Conservation (phyloP, 2,113 vertebrate genomes). For the Gambusia holbrooki region DNA sequence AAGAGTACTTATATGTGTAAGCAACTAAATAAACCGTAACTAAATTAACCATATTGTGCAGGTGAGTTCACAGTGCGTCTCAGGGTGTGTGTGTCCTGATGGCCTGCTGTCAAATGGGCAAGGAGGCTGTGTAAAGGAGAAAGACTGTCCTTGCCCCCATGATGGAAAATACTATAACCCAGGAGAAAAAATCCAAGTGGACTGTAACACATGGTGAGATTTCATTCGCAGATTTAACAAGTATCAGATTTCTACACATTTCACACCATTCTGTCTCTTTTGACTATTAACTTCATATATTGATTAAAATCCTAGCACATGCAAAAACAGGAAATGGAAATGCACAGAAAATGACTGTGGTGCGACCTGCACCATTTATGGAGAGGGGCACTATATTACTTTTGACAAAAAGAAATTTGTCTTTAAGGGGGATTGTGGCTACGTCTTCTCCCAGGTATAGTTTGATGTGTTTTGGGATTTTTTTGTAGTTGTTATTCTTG, state of each 20-base stretch:
- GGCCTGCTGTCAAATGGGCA: constrained; percentile 82
- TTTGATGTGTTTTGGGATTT: not conserved
- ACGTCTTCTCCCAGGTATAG: constrained; percentile 88
- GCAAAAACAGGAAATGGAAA: constrained; percentile 83
- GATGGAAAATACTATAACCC: constrained; percentile 81
- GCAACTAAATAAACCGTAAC: not conserved
- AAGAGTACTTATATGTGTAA: not conserved
- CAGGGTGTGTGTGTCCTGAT: constrained; percentile 90
- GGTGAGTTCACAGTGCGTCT: constrained; percentile 83
- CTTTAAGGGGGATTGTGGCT: constrained; percentile 90
- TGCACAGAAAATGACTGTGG: constrained; percentile 85
- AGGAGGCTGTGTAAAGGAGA: constrained; percentile 82
- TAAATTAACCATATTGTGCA: constrained; percentile 56
- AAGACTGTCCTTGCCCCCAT: constrained; percentile 87
- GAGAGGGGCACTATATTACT: constrained; percentile 90
- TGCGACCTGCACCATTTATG: constrained; percentile 87
- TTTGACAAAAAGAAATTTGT: constrained; percentile 89
- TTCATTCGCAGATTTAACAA: not conserved
- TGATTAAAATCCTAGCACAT: constrained; percentile 80
- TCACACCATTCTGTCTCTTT: not conserved
- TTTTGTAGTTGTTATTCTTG: not conserved
- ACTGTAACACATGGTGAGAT: constrained; percentile 91
- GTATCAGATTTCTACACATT: not conserved
- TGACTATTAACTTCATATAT: not conserved
- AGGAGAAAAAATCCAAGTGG: constrained; percentile 82